phyloP scores from a whole-genome alignment of 2,797 vertebrate genomes.

The Crocodylus rhombifer region DNA sequence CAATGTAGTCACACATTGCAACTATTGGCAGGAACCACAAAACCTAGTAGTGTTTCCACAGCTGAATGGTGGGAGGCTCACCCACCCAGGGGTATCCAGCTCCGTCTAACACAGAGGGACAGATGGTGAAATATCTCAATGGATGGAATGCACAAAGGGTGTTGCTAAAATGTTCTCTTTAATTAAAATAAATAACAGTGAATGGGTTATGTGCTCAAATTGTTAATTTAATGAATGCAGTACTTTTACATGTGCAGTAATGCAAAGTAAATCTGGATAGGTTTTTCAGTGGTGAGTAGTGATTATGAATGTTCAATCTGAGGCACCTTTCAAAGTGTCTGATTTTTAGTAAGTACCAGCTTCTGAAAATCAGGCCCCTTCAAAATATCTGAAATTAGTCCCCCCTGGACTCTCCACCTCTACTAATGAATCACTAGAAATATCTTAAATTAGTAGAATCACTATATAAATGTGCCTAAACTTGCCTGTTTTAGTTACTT shows the following conservation, averaged over 20 bases:
- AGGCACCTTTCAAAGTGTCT: neutral
- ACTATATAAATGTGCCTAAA: neutral
- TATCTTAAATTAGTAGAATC: neutral
- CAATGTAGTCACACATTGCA: rapidly evolving
- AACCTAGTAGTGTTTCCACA: neutral
- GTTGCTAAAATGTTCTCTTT: neutral
- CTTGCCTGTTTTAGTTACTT: neutral
- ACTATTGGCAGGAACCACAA: neutral
- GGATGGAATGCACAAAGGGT: neutral
- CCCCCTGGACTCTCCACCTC: neutral
- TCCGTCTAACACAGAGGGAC: neutral
- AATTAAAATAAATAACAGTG: neutral
- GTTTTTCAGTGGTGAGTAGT: neutral
- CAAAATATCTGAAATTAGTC: neutral
- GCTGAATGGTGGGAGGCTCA: neutral
- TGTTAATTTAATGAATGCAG: neutral
- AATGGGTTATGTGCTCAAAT: neutral
- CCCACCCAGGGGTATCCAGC: neutral
- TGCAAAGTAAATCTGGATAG: neutral
- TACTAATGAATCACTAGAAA: neutral
- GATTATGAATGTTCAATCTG: neutral
- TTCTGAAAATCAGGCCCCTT: neutral
- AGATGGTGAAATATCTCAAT: neutral
- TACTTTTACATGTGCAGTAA: neutral
- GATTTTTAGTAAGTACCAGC: neutral